phyloP scores from a whole-genome alignment of 2,797 vertebrate species.

The Paratrypauchen microcephalus region DNA sequence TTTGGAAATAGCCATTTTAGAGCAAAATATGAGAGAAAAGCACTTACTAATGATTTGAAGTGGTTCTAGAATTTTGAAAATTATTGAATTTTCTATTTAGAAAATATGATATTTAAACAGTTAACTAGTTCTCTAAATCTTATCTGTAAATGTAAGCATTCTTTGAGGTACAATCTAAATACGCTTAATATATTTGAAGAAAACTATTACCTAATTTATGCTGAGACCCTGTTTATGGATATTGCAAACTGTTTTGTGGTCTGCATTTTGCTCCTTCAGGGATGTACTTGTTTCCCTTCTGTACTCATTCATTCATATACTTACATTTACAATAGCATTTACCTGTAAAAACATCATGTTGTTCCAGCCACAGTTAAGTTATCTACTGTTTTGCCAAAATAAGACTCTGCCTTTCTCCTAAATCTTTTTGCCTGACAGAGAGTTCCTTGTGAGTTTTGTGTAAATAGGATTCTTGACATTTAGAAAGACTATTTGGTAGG shows the following conservation, averaged over 20 bases:
- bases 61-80: constrained; percentile 42
- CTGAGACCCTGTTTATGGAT: constrained; percentile 38
- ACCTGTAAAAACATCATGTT: constrained; percentile 44
- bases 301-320: constrained; percentile 53
- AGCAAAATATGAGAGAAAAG: constrained; percentile 60
- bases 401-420: constrained; percentile 56
- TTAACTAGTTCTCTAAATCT: constrained; percentile 3
- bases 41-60: constrained; percentile 58
- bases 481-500: constrained; percentile 42
- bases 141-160: constrained; percentile 27
- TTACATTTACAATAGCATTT: constrained; percentile 30
- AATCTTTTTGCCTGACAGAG: constrained; percentile 36
- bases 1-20: constrained; percentile 75
- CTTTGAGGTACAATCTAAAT: constrained; percentile 24
- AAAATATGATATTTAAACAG: constrained; percentile 30
- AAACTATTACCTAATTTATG: constrained; percentile 2
- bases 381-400: constrained; percentile 57
- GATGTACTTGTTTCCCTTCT: constrained; percentile 49
- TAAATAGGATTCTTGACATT: constrained; percentile 64
- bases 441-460: constrained; percentile 45
- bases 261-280: constrained; percentile 63
- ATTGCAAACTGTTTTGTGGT: constrained; percentile 27
- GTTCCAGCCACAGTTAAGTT: constrained; percentile 23
- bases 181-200: constrained; percentile 10
- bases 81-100: constrained; percentile 43